Percentiles rank a stretch among this genome's conserved stretches.
phyloP scores from a whole-genome alignment of 2,797 vertebrate genomes.

The Poecilia gillii region DNA sequence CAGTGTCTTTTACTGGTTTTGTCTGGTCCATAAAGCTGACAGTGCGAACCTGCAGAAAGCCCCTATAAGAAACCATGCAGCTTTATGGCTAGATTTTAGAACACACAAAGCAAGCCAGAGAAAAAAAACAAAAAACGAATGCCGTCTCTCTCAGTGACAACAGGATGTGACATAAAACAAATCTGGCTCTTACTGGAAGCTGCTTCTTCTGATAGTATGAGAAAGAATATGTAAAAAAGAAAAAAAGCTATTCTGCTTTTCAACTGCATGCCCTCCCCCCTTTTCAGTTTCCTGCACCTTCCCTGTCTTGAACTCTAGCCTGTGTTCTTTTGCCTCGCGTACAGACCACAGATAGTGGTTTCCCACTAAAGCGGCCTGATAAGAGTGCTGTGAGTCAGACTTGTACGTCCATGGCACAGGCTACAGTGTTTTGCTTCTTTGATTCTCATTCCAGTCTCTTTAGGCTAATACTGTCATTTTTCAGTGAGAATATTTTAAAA shows the following conservation, averaged over 20 bases:
- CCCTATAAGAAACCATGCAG: conserved; percentile 58
- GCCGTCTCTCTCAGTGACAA: conserved; percentile 73
- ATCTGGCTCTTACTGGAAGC: conserved; percentile 82
- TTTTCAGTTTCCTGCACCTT: conserved; percentile 43
- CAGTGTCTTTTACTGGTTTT: conserved; percentile 31
- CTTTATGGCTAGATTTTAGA: conserved; percentile 60
- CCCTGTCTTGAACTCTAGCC: conserved; percentile 61
- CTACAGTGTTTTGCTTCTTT: background rate
- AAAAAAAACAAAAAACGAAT: conserved; percentile 56
- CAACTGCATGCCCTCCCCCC: conserved; percentile 8
- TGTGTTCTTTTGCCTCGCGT: conserved; percentile 54
- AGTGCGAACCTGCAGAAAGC: conserved; percentile 64
- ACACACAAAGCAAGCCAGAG: conserved; percentile 31
- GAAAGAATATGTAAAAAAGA: conserved; percentile 53
- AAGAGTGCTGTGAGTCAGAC: conserved; percentile 64
- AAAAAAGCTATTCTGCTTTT: conserved; percentile 21
- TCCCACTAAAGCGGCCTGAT: conserved; percentile 59
- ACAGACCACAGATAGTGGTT: conserved; percentile 54
- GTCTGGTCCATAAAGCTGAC: conserved; percentile 52
- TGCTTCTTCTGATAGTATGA: conserved; percentile 55
- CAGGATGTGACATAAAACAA: conserved; percentile 83
- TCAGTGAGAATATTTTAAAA: background rate
- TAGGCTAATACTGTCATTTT: background rate
- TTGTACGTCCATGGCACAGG: conserved; percentile 37
- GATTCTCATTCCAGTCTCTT: background rate